phyloP scores from a whole-genome alignment of 2,888 invertebrate species.

The Rotaria macrura region DNA sequence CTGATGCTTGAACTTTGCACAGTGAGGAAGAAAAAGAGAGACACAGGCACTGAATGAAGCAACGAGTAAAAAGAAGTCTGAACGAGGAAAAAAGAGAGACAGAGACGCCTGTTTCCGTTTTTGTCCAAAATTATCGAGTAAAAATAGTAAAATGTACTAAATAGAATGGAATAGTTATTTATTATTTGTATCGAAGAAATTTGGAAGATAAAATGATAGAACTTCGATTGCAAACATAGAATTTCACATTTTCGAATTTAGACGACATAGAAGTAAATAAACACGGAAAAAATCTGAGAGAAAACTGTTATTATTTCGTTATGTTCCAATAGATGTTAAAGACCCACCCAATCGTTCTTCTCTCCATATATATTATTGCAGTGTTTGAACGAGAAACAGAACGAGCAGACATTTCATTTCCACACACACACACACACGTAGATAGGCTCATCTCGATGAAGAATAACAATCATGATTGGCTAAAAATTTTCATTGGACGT shows the following conservation, averaged over 20 bases:
- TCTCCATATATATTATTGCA: background rate
- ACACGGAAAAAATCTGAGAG: background rate
- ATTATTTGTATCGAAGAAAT: no score
- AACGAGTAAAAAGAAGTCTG: background rate
- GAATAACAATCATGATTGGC: background rate
- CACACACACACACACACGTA: background rate
- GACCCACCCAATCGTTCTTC: background rate
- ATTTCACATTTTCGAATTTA: no score
- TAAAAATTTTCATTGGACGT: conserved; percentile 7
- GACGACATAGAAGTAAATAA: no score
- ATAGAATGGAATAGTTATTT: no score
- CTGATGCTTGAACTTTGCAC: no score
- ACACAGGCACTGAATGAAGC: background rate
- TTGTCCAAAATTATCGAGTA: no score
- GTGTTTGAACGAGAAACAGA: background rate
- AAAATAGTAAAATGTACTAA: no score
- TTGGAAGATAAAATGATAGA: no score
- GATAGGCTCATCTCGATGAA: background rate
- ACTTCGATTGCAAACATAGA: no score
- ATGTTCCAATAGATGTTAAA: background rate
- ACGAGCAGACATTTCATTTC: background rate
- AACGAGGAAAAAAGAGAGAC: background rate
- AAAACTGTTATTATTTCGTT: background rate
- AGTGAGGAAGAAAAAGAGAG: background rate
- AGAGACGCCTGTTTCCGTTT: no score